These are phyloP conservation scores for Osedax frankpressi DNA, from an alignment of 2,888 invertebrate species.

Conservation along the genomic window DNA sequence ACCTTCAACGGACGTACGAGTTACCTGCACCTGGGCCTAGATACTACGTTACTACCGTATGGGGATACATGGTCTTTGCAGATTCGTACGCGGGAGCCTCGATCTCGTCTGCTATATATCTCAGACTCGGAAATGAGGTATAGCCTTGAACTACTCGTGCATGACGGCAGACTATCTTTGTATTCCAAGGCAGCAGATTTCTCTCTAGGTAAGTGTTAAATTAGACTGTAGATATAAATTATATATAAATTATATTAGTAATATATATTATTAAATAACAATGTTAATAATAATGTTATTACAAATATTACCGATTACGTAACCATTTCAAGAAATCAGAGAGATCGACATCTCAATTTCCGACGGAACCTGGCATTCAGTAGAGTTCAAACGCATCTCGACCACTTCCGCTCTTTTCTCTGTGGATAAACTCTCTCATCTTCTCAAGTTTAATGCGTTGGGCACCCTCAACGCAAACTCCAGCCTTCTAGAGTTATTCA, in stretches of 20 bases:
- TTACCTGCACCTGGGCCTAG: conserved; percentile 28
- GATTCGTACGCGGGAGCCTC: conserved; percentile 33
- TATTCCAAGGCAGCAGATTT: no score
- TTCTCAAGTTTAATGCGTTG: neutral
- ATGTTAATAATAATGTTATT: neutral
- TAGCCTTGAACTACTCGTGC: neutral
- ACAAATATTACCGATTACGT: neutral
- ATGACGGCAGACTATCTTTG: neutral
- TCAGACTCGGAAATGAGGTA: neutral
- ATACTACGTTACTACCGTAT: conserved; percentile 32
- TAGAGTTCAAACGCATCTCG: neutral
- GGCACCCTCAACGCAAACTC: neutral
- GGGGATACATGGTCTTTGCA: conserved; percentile 32
- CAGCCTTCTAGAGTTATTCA: conserved; percentile 22
- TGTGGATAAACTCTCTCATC: neutral
- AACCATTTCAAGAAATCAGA: neutral
- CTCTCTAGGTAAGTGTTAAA: no score
- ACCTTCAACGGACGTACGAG: conserved; percentile 34
- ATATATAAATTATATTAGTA: neutral
- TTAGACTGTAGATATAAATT: neutral
- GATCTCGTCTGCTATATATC: conserved; percentile 31
- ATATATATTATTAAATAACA: neutral
- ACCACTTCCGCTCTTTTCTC: neutral
- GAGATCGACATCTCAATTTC: conserved; percentile 13
- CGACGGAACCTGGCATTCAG: conserved; percentile 34